Evolutionary conservation across 2,113 vertebrate species (phyloP).

Genomic region (Clarias magur): DNA sequence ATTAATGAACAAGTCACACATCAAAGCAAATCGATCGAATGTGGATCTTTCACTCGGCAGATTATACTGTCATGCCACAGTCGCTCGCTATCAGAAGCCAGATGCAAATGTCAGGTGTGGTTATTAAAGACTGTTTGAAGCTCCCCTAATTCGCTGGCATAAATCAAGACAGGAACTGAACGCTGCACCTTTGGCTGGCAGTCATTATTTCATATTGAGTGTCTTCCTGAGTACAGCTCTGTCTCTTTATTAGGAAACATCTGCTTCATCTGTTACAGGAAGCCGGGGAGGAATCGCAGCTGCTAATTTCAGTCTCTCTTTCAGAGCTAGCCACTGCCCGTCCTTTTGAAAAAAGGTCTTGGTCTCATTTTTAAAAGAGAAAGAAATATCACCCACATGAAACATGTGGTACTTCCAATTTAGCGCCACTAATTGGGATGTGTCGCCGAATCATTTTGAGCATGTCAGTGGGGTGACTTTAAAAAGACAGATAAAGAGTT

Average conservation of each 20-base stretch:
- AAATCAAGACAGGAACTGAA: constrained; percentile 21
- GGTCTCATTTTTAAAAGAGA: neutral
- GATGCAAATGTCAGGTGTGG: constrained; percentile 37
- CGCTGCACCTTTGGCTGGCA: neutral
- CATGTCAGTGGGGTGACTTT: neutral
- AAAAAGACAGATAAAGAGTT: neutral
- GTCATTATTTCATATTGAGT: constrained; percentile 37
- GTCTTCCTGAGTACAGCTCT: constrained; percentile 6
- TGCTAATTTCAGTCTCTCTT: constrained; percentile 30
- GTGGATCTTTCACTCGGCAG: constrained; percentile 19
- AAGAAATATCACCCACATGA: neutral
- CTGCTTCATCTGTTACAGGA: constrained; percentile 38
- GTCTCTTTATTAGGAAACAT: constrained; percentile 40
- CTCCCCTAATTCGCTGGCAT: constrained; percentile 22
- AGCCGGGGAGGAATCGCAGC: constrained; percentile 5
- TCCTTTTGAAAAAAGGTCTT: constrained; percentile 6
- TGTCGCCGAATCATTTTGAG: neutral
- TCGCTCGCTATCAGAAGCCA: constrained; percentile 37
- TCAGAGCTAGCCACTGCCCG: constrained; percentile 8
- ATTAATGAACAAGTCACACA: constrained; percentile 37
- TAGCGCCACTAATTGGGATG: neutral
- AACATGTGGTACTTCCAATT: neutral
- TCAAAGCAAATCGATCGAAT: constrained; percentile 38
- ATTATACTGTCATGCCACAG: constrained; percentile 42
- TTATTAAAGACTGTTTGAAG: constrained; percentile 41